Evolutionary conservation across 2,888 invertebrate species (phyloP).

Genomic region (Conistra vaccinii): DNA sequence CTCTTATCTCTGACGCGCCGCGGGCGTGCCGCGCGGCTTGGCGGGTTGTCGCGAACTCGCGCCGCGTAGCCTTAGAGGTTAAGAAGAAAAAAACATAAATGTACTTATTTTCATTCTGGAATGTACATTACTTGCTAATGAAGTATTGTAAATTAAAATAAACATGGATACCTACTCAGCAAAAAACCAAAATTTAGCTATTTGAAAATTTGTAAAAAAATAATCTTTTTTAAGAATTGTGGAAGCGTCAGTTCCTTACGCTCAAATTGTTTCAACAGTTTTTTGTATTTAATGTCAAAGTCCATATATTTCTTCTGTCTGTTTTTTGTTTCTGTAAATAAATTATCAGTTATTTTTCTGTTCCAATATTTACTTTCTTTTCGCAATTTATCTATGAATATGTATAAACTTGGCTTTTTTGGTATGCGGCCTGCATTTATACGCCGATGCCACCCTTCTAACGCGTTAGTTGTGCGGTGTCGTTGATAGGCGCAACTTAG

Average conservation of each 20-base stretch:
- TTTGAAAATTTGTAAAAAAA: conserved; percentile 14
- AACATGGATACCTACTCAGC: conserved; percentile 18
- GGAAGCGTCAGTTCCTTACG: conserved; percentile 19
- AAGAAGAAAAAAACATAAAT: conserved; percentile 7
- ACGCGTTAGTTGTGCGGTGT: conserved; percentile 34
- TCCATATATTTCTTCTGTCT: conserved; percentile 26
- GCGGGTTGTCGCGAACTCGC: no score
- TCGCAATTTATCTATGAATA: background rate
- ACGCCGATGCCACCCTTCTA: conserved; percentile 49
- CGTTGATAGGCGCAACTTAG: conserved; percentile 21
- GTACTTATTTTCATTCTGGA: conserved; percentile 10
- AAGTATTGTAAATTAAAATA: conserved; percentile 18
- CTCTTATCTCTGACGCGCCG: no score
- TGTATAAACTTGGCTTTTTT: no score
- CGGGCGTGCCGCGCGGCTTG: no score
- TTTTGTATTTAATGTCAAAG: conserved; percentile 17
- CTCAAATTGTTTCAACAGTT: conserved; percentile 23
- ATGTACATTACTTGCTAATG: conserved; percentile 18
- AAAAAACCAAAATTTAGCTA: background rate
- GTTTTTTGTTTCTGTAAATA: conserved; percentile 17
- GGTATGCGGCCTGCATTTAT: background rate
- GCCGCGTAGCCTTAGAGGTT: no score
- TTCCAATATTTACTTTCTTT: conserved; percentile 33
- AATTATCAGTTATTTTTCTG: conserved; percentile 21
- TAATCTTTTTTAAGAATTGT: conserved; percentile 21